These are phyloP conservation scores for Pseudococcus viburni DNA, from an alignment of 2,888 invertebrate species.

Conservation along the genomic window DNA sequence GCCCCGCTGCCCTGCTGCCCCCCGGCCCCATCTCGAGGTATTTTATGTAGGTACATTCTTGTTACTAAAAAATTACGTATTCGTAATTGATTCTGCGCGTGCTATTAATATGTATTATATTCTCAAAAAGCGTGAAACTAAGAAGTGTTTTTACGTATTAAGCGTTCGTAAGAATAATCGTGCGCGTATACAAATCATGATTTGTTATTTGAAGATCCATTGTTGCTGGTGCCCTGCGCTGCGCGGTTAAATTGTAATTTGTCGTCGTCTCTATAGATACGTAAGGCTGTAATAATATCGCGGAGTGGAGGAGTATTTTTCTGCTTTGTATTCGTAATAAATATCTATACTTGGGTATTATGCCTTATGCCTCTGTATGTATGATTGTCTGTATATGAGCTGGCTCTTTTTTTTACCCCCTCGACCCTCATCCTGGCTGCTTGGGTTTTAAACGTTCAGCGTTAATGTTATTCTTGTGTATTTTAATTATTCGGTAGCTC, in stretches of 20 bases:
- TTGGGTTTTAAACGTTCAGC: neutral
- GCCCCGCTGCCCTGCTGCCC: neutral
- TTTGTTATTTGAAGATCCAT: constrained; percentile 57
- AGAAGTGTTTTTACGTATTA: constrained; percentile 53
- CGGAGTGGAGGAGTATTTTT: neutral
- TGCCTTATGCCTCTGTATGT: neutral
- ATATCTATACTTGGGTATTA: neutral
- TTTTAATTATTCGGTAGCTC: constrained; percentile 48
- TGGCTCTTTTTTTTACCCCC: neutral
- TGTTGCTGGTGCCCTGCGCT: neutral
- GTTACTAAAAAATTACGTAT: constrained; percentile 47
- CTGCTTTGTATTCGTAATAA: constrained; percentile 46
- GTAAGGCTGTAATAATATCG: neutral
- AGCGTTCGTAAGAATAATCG: constrained; percentile 44
- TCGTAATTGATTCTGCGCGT: constrained; percentile 58
- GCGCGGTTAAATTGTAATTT: constrained; percentile 45
- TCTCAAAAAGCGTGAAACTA: constrained; percentile 55
- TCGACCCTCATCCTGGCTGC: neutral
- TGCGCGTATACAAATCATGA: constrained; percentile 47
- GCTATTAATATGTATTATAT: constrained; percentile 59
- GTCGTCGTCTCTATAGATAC: constrained; percentile 39
- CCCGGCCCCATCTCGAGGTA: neutral
- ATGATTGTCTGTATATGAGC: neutral
- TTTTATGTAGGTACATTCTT: neutral
- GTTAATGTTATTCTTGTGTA: constrained; percentile 41